Conservation (phyloP, 2,113 vertebrate species). For the Garra rufa region DNA sequence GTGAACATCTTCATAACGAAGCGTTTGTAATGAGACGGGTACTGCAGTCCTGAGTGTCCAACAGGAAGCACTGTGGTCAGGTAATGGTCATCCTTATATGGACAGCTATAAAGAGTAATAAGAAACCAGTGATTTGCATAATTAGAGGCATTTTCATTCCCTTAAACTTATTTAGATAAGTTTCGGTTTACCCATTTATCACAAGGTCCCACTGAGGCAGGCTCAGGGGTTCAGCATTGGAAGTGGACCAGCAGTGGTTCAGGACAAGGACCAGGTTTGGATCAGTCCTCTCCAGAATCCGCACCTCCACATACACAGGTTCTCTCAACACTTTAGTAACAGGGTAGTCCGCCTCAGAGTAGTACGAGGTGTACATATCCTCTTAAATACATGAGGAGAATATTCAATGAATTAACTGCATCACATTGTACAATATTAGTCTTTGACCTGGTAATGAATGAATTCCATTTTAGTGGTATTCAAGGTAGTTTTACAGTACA, state of each 20-base stretch:
- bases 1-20: constrained; percentile 74
- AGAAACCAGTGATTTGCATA: neutral
- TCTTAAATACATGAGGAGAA: constrained; percentile 56
- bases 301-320: constrained; percentile 69
- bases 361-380: constrained; percentile 69
- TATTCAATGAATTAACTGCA: too few species aligned
- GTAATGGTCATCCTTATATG: constrained; percentile 71
- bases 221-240: constrained; percentile 54
- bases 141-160: neutral
- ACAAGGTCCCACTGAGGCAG: constrained; percentile 75
- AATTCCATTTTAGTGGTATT: neutral
- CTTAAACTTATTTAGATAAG: too few species aligned
- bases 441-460: neutral
- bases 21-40: constrained; percentile 72
- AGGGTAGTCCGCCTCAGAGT: constrained; percentile 69
- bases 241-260: constrained; percentile 75
- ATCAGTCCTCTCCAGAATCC: constrained; percentile 65
- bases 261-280: constrained; percentile 69
- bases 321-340: constrained; percentile 70
- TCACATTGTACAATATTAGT: too few species aligned
- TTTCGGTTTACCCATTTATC: constrained; percentile 69
- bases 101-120: constrained; percentile 64
- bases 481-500: neutral
- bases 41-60: constrained; percentile 60
- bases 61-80: constrained; percentile 67